phyloP scores from a whole-genome alignment of 2,113 vertebrate species.

The Alces alces region DNA sequence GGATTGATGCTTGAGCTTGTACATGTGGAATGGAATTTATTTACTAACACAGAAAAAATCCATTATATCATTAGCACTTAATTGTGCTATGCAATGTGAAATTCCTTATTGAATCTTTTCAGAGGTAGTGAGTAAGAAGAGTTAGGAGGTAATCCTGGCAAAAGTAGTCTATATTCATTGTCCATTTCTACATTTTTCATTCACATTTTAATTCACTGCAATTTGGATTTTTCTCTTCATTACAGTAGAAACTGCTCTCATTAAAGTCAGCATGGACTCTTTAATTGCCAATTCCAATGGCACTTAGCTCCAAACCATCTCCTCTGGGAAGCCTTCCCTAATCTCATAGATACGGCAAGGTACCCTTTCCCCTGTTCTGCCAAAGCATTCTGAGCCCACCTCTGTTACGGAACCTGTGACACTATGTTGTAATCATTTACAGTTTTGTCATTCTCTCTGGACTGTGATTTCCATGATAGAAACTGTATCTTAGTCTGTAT shows the following conservation, averaged over 20 bases:
- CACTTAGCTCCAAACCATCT: not conserved
- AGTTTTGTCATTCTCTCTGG: not conserved
- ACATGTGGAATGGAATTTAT: not conserved
- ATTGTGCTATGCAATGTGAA: not conserved
- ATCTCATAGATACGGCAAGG: not conserved
- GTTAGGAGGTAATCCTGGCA: not conserved
- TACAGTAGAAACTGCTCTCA: not conserved
- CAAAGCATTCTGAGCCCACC: not conserved
- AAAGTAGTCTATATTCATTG: not conserved
- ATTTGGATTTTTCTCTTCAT: conserved; percentile 3
- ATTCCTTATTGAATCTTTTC: conserved; percentile 25
- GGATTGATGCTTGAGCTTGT: not conserved
- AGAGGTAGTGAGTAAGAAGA: not conserved
- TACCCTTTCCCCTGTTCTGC: not conserved
- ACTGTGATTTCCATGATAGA: not conserved
- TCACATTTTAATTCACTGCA: not conserved
- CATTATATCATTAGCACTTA: not conserved
- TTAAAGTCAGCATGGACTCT: not conserved
- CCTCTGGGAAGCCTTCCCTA: not conserved
- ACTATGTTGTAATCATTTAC: not conserved
- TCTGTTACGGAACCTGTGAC: not conserved
- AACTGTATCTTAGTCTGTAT: not conserved
- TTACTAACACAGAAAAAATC: not conserved
- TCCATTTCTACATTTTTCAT: not conserved
- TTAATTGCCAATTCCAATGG: not conserved